Conservation (phyloP, 2,888 invertebrate genomes). For the Leptothorax acervorum region DNA sequence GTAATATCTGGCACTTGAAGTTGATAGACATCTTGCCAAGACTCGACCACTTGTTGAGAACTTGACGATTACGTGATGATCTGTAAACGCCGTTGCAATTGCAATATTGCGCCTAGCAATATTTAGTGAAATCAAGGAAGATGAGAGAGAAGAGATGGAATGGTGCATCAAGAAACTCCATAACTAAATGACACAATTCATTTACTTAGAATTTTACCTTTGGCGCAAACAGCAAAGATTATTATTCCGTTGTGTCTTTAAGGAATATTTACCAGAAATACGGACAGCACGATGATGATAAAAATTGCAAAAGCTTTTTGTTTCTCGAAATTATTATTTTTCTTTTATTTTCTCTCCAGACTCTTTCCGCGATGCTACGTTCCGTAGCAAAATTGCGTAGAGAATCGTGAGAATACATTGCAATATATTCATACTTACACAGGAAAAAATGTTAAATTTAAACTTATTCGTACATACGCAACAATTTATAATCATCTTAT, state of each 20-base stretch:
- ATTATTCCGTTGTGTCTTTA: neutral
- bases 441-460: too few species aligned
- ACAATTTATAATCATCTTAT: too few species aligned
- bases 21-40: slow-evolving; percentile 35
- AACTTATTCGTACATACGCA: too few species aligned
- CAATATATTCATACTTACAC: neutral
- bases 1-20: slow-evolving; percentile 14
- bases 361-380: neutral
- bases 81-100: slow-evolving; percentile 20
- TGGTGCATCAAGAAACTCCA: neutral
- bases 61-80: slow-evolving; percentile 17
- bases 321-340: neutral
- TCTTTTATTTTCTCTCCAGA: neutral
- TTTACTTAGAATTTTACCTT: neutral
- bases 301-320: neutral
- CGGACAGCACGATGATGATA: neutral
- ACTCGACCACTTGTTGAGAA: slow-evolving; percentile 58
- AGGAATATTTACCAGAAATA: neutral
- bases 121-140: slow-evolving; percentile 13
- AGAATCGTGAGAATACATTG: neutral
- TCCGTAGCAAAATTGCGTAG: neutral
- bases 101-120: neutral
- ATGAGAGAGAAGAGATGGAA: neutral
- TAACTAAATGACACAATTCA: neutral
- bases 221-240: neutral